These are phyloP conservation scores for Eremobia ochroleuca DNA, from an alignment of 2,888 invertebrate genomes.

Conservation along the genomic window DNA sequence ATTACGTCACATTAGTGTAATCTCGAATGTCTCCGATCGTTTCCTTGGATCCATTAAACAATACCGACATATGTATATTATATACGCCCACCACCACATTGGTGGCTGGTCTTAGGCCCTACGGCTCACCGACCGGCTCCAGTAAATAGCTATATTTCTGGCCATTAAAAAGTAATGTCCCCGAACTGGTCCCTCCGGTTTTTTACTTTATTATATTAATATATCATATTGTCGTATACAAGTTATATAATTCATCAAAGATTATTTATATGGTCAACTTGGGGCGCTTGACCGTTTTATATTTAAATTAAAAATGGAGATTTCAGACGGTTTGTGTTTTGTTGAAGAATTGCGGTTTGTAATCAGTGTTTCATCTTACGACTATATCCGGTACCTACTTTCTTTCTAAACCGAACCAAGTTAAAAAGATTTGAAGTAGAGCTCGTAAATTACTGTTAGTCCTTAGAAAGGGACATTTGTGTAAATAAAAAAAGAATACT, in stretches of 20 bases:
- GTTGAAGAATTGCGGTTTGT: conserved; percentile 32
- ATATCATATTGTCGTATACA: conserved; percentile 84
- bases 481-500: not conserved
- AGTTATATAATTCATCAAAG: conserved; percentile 86
- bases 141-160: conserved; percentile 83
- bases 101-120: conserved; percentile 79
- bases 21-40: conserved; percentile 76
- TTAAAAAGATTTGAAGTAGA: not conserved
- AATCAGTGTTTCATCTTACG: conserved; percentile 21
- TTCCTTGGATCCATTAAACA: conserved; percentile 80
- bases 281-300: conserved; percentile 81
- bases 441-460: not conserved
- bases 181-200: conserved; percentile 76
- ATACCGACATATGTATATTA: conserved; percentile 76
- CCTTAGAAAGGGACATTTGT: not conserved
- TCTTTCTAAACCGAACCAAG: not conserved
- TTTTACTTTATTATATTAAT: conserved; percentile 76
- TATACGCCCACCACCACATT: conserved; percentile 78
- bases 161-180: conserved; percentile 84
- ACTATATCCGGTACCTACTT: conserved; percentile 7
- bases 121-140: conserved; percentile 71
- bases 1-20: conserved; percentile 69
- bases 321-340: conserved; percentile 65
- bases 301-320: conserved; percentile 57
- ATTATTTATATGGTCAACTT: conserved; percentile 86